Evolutionary conservation across 2,888 invertebrate species (phyloP), one percentile per base, ranked within the genome.

Genomic region (Hydroisotoma schaefferi): DNA sequence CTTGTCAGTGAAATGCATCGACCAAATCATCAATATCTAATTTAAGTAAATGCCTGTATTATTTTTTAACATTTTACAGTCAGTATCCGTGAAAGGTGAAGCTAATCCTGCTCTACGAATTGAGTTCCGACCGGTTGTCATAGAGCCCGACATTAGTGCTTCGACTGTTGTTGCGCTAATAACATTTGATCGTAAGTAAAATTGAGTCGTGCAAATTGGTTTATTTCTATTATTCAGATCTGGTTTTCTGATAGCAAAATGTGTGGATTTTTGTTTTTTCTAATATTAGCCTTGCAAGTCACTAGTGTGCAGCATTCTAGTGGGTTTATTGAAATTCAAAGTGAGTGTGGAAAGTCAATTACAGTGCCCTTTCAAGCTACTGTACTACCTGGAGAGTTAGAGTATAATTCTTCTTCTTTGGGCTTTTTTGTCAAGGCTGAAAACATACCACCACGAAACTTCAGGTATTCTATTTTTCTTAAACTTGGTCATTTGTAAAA

Each of bases 171-270:
- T 88, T 54, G 89, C 88, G 57, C 81, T 82, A 58, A 77, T 87
- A 65, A 83, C 84, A 56, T 83, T 87, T 69, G 84, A 87, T 78
- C 88, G 88, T 88, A 76, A 81, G 84, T 79, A 66, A 10, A 49
- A n/a, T n/a, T n/a, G n/a, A n/a, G n/a, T n/a, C n/a, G n/a, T n/a
- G n/a, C n/a, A n/a, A n/a, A n/a, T n/a, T n/a, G n/a, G n/a, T n/a
- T n/a, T n/a, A n/a, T n/a, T n/a, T n/a, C n/a, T n/a, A n/a, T n/a
- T n/a, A n/a, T n/a, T n/a, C n/a, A n/a, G n/a, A n/a, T n/a, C n/a
- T n/a, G n/a, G n/a, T n/a, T n/a, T n/a, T n/a, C n/a, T 15, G 43
- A 43, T 43, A 43, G 18, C 8, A 43, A 43, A 43, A 2, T 47
- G 2, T 51, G 6, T 5, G 3, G 18, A n/a, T n/a, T n/a, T n/a